These are phyloP conservation scores for Drosophila insularis DNA, from an alignment of 1,140 invertebrate genomes.

Conservation along the genomic window DNA sequence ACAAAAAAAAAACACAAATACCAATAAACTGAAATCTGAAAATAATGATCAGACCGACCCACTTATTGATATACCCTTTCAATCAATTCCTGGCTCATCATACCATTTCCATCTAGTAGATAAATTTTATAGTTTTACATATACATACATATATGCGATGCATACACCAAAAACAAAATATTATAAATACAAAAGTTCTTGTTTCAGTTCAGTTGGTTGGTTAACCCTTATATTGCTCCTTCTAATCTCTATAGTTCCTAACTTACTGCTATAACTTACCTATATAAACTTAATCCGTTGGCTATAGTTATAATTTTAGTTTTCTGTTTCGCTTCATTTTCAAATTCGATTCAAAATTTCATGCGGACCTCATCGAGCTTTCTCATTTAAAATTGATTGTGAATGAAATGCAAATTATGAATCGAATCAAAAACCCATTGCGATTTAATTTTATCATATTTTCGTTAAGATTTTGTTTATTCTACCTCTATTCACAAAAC, in stretches of 20 bases:
- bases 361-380: background rate
- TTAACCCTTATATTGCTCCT: background rate
- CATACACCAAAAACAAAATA: slow-evolving; percentile 21
- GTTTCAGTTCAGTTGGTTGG: slow-evolving; percentile 8
- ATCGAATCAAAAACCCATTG: background rate
- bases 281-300: background rate
- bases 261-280: background rate
- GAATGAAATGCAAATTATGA: background rate
- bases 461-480: background rate
- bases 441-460: background rate
- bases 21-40: slow-evolving; percentile 5
- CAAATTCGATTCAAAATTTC: background rate
- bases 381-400: background rate
- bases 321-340: background rate
- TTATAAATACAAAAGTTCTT: slow-evolving; percentile 4
- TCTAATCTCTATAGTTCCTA: background rate
- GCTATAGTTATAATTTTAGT: background rate
- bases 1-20: background rate
- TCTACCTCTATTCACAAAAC: slow-evolving; percentile 18
- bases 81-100: background rate
- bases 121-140: background rate
- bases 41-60: slow-evolving; percentile 1
- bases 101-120: slow-evolving; percentile 4
- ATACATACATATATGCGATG: slow-evolving; percentile 14
- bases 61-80: background rate